phyloP scores from a whole-genome alignment of 2,113 vertebrate species.

The Gorilla gorilla region DNA sequence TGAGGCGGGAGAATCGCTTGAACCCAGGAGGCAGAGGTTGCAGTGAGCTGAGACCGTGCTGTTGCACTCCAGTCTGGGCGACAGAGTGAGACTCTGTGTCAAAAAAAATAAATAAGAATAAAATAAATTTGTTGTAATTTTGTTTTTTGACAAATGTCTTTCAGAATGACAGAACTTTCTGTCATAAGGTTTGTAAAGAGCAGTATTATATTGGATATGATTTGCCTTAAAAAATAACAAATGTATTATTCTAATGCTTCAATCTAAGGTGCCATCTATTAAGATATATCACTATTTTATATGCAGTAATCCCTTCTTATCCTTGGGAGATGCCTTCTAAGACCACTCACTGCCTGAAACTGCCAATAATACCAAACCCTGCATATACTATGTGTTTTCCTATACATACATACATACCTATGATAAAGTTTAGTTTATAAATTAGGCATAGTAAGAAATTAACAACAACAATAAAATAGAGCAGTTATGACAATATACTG shows the following conservation, averaged over 20 bases:
- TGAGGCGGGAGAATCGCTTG: too few species aligned
- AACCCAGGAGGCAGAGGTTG: too few species aligned
- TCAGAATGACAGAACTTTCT: background rate
- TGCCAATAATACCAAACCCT: background rate
- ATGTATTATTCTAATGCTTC: background rate
- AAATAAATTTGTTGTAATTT: background rate
- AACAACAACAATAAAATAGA: background rate
- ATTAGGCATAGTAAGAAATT: background rate
- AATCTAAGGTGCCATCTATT: background rate
- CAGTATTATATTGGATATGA: conserved; percentile 41
- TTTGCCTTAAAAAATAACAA: background rate
- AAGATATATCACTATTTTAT: conserved; percentile 11
- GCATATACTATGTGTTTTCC: background rate
- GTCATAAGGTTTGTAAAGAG: background rate
- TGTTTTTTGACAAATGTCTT: background rate
- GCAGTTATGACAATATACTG: background rate
- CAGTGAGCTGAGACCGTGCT: too few species aligned
- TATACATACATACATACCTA: background rate
- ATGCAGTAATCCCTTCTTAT: background rate
- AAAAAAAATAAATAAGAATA: too few species aligned
- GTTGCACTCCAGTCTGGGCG: too few species aligned
- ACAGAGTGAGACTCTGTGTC: too few species aligned
- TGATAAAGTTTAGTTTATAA: background rate
- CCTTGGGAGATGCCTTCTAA: background rate
- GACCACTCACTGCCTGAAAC: background rate